These are phyloP conservation scores for Sanderia malayensis DNA, from an alignment of 30 jellyfish, hydroid and myxozoan genomes.

Conservation along the genomic window DNA sequence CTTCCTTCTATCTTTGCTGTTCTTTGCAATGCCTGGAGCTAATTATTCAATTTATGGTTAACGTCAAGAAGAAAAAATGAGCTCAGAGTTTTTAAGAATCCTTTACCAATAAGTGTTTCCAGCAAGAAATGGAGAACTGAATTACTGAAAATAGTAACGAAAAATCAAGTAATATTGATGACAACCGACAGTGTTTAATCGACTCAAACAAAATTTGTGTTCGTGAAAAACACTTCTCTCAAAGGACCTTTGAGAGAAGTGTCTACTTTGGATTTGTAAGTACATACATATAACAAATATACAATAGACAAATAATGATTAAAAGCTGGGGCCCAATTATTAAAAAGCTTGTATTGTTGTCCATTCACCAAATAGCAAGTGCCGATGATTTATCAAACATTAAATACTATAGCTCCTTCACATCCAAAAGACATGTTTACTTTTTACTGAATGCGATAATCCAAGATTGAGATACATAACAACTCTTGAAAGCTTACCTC, in stretches of 20 bases:
- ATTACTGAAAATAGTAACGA: neutral
- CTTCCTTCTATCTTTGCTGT: neutral
- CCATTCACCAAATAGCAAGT: constrained; percentile 8
- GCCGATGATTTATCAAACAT: constrained; percentile 4
- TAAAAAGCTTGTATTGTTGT: neutral
- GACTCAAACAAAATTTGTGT: neutral
- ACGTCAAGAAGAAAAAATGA: neutral
- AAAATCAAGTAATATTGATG: neutral
- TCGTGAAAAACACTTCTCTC: neutral
- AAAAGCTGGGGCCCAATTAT: constrained; percentile 3
- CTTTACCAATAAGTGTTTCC: neutral
- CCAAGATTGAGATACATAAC: constrained; percentile 6
- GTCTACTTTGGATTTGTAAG: neutral
- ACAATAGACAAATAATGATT: neutral
- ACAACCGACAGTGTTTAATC: neutral
- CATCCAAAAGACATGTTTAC: constrained; percentile 5
- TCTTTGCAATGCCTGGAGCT: neutral
- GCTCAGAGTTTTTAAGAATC: neutral
- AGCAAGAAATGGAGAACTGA: neutral
- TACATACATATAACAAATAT: neutral
- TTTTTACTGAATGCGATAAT: neutral
- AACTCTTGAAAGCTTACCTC: constrained; percentile 28
- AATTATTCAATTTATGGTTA: neutral
- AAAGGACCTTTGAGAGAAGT: no score
- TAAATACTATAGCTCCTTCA: constrained; percentile 6